Conservation (phyloP, 2,113 vertebrate genomes). For the Parus major region DNA sequence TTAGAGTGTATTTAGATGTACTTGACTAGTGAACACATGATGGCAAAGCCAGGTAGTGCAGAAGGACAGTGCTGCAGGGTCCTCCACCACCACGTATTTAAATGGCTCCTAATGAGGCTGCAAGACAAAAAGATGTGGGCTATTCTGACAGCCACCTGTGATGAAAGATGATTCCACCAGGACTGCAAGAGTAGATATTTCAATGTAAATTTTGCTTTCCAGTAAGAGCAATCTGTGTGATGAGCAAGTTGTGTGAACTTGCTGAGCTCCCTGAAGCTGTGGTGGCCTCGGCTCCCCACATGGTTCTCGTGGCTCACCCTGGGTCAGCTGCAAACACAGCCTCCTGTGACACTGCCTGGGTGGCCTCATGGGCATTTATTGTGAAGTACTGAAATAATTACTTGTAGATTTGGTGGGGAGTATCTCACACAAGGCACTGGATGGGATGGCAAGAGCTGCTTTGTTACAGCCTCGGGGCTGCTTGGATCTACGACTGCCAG, state of each 20-base stretch:
- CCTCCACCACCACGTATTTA: accelerated
- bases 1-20: neutral
- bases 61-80: neutral
- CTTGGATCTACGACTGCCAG: neutral
- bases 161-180: neutral
- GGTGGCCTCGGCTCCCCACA: accelerated
- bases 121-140: neutral
- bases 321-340: neutral
- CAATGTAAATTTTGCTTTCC: neutral
- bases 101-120: neutral
- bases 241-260: neutral
- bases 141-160: neutral
- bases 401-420: neutral
- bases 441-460: neutral
- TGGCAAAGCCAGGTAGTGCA: neutral
- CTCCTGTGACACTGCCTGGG: neutral
- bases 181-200: neutral
- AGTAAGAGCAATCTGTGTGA: neutral
- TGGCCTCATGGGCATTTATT: neutral
- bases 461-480: neutral
- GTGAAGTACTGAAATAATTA: neutral
- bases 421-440: neutral
- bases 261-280: neutral
- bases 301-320: neutral
- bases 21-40: accelerated